Conservation (phyloP, 2,888 invertebrate species). For the Eupithecia centaureata region DNA sequence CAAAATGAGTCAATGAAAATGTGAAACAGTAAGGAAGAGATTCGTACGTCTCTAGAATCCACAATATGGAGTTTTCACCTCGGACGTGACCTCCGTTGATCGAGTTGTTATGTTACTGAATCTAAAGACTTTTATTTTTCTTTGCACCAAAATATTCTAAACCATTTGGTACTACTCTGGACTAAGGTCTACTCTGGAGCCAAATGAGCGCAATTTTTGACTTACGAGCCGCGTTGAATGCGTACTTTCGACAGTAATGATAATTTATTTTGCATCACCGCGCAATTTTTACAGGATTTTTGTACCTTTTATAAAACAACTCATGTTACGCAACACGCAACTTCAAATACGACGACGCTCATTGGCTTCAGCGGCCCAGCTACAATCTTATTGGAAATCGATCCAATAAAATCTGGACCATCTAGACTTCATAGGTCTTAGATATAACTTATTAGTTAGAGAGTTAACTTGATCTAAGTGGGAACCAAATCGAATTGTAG, state of each 20-base stretch:
- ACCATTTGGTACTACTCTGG: too few species aligned
- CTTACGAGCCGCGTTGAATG: too few species aligned
- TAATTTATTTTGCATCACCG: too few species aligned
- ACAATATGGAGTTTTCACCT: conserved; percentile 47
- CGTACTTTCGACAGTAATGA: not conserved
- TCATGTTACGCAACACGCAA: too few species aligned
- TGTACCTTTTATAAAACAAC: too few species aligned
- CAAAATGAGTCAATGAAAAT: conserved; percentile 6
- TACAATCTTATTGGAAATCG: not conserved
- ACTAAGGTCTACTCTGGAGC: too few species aligned
- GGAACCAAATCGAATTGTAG: not conserved
- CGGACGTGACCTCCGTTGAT: conserved; percentile 64
- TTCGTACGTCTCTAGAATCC: conserved; percentile 33
- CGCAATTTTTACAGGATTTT: not conserved
- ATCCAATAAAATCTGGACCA: not conserved
- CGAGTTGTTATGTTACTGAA: not conserved
- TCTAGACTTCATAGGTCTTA: not conserved
- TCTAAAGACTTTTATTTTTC: not conserved
- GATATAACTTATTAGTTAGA: not conserved
- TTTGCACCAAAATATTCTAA: too few species aligned
- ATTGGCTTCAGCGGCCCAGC: too few species aligned
- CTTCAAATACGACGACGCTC: too few species aligned
- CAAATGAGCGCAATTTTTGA: too few species aligned
- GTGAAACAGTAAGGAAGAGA: conserved; percentile 21
- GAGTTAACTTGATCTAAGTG: not conserved